Evolutionary conservation across 2,888 invertebrate genomes (phyloP).

Genomic region (Ochlodes sylvanus): DNA sequence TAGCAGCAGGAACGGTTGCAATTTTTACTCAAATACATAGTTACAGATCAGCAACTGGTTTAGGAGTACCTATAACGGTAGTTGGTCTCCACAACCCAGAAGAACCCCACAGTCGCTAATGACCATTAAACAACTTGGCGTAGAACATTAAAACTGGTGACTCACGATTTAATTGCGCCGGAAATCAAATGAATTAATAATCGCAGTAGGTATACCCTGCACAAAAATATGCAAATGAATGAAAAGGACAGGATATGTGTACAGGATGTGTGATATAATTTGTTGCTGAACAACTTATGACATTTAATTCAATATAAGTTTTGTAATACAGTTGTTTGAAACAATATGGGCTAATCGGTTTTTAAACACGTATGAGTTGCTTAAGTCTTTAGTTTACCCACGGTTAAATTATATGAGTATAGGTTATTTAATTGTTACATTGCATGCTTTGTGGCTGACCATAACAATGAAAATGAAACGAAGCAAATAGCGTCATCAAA

Average conservation of each 20-base stretch:
- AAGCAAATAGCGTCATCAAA: background rate
- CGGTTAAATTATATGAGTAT: background rate
- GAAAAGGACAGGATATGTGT: constrained; percentile 36
- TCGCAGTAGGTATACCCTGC: constrained; percentile 24
- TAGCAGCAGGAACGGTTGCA: no score
- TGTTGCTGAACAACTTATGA: constrained; percentile 33
- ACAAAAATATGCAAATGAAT: constrained; percentile 38
- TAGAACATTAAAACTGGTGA: constrained; percentile 7
- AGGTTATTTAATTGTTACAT: no score
- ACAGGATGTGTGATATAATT: constrained; percentile 37
- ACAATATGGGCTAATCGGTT: constrained; percentile 11
- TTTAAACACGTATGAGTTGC: background rate
- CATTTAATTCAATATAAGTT: constrained; percentile 28
- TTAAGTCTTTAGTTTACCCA: background rate
- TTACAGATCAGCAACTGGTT: background rate
- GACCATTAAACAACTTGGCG: constrained; percentile 15
- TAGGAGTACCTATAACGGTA: no score
- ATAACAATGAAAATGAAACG: background rate
- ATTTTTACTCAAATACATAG: no score
- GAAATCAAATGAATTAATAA: constrained; percentile 38
- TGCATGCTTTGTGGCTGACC: no score
- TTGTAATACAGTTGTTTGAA: constrained; percentile 23
- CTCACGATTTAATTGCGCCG: constrained; percentile 33
- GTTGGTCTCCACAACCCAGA: background rate
- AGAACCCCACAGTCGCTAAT: background rate